A percentile compares a stretch with the other conserved stretches of the same genome.
Evolutionary conservation across 2,888 invertebrate species (phyloP).

Genomic region (Philonicus albiceps): DNA sequence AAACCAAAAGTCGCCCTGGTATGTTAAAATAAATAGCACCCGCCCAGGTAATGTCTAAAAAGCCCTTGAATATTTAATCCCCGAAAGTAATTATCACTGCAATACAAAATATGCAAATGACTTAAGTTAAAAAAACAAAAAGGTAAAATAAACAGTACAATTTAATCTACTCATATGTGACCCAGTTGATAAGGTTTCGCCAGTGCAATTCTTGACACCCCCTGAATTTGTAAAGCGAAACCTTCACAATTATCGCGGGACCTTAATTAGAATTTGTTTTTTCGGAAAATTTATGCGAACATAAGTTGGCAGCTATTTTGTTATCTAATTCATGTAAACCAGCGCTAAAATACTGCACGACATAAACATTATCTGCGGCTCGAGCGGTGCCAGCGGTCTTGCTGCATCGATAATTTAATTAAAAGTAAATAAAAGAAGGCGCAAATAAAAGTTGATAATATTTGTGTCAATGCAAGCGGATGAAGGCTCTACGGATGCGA

Average conservation of each 20-base stretch:
- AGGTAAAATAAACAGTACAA: neutral
- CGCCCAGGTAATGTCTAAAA: neutral
- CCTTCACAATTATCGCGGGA: neutral
- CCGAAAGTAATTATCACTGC: neutral
- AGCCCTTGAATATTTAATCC: neutral
- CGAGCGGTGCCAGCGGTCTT: neutral
- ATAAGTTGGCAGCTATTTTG: neutral
- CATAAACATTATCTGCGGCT: neutral
- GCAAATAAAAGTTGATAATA: neutral
- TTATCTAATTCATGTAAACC: neutral
- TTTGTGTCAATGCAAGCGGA: neutral
- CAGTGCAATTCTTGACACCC: neutral
- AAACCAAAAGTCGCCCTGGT: neutral
- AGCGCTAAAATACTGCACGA: neutral
- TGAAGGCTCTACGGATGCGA: neutral
- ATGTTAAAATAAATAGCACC: neutral
- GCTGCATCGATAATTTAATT: neutral
- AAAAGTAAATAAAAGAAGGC: neutral
- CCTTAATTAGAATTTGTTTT: neutral
- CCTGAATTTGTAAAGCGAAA: neutral
- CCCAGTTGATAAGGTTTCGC: neutral
- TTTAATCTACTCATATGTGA: neutral
- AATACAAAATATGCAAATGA: neutral
- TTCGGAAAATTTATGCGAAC: neutral
- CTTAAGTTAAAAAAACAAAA: neutral